Evolutionary conservation across 2,888 invertebrate species (phyloP).

Genomic region (Meliscaeva auricollis): DNA sequence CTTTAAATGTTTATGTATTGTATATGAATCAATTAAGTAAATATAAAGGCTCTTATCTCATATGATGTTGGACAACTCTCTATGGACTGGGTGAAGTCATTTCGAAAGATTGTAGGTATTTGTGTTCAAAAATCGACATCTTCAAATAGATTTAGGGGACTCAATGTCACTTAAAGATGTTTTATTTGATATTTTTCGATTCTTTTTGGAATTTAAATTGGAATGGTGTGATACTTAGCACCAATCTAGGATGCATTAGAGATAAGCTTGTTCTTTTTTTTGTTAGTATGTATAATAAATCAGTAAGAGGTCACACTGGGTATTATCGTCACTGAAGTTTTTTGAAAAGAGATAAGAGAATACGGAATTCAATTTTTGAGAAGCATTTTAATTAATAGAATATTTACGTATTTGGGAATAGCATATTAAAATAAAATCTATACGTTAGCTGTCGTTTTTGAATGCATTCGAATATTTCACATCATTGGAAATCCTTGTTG

Average conservation of each 20-base stretch:
- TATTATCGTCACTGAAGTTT: not conserved
- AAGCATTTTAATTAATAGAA: no score
- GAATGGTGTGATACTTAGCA: conserved; percentile 16
- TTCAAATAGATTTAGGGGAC: conserved; percentile 1
- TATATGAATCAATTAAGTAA: conserved; percentile 24
- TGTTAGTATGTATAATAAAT: not conserved
- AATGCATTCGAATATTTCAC: no score
- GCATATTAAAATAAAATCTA: no score
- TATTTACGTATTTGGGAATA: no score
- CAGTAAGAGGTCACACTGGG: not conserved
- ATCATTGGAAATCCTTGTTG: no score
- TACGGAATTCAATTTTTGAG: not conserved
- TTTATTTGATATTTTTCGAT: conserved; percentile 14
- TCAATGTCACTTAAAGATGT: conserved; percentile 19
- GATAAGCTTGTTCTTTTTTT: not conserved
- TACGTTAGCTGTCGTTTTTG: no score
- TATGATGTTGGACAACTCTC: not conserved
- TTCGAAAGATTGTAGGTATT: not conserved
- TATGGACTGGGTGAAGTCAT: conserved; percentile 2
- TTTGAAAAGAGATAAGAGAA: not conserved
- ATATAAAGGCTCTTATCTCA: conserved; percentile 5
- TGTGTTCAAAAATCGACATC: not conserved
- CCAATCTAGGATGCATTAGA: conserved; percentile 5
- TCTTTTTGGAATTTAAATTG: not conserved
- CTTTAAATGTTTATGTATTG: not conserved